Conservation (phyloP, 2,888 invertebrate genomes). For the Osmoderma eremita region DNA sequence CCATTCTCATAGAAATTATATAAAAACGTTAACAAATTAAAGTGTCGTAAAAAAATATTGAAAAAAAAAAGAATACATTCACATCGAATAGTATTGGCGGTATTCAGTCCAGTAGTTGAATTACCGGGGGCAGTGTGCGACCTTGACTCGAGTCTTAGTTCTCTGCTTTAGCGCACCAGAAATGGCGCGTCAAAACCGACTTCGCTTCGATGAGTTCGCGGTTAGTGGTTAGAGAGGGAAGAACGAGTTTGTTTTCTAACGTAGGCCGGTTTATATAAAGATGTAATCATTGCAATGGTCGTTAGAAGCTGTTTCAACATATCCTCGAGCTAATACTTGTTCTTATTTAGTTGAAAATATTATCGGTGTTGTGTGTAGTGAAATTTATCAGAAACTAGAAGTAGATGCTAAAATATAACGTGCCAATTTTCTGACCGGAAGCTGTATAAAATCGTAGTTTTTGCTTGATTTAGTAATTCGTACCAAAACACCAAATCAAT, state of each 20-base stretch:
- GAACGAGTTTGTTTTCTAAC: conserved; percentile 41
- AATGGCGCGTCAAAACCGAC: conserved; percentile 44
- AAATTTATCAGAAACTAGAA: no score
- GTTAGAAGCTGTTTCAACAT: no score
- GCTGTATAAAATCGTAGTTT: no score
- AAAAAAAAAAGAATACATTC: conserved; percentile 13
- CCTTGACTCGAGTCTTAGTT: conserved; percentile 51
- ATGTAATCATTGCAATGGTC: no score
- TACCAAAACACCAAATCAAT: neutral
- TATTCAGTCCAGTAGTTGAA: conserved; percentile 51
- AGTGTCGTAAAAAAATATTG: neutral
- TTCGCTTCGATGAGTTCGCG: conserved; percentile 41
- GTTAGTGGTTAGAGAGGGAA: conserved; percentile 33
- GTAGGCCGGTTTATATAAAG: no score
- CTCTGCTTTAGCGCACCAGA: conserved; percentile 46
- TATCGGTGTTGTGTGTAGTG: no score
- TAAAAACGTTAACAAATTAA: neutral
- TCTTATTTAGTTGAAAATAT: no score
- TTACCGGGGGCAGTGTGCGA: conserved; percentile 51
- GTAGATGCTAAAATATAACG: no score
- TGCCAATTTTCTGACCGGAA: no score
- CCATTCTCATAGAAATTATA: no score
- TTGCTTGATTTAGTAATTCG: neutral
- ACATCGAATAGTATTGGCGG: conserved; percentile 39
- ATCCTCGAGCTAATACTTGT: no score